These are phyloP conservation scores for Telmatochromis sp. DNA, from an alignment of 2,113 vertebrate species.

Conservation along the genomic window DNA sequence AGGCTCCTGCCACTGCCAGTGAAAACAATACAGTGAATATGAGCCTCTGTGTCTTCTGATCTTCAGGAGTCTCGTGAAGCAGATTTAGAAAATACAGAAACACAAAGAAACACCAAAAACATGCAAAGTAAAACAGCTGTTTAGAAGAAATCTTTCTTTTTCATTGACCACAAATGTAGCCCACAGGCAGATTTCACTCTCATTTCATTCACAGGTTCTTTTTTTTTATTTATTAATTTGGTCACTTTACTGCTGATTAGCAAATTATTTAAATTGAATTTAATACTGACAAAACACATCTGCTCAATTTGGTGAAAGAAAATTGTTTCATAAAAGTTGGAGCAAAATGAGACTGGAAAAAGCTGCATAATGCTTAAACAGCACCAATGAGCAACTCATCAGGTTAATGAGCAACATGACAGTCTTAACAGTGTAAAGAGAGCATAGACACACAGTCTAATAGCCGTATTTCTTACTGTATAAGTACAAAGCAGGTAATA, in stretches of 20 bases:
- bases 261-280: background rate
- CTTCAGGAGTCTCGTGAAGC: background rate
- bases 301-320: background rate
- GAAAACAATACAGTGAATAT: background rate
- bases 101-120: background rate
- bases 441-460: background rate
- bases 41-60: background rate
- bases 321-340: background rate
- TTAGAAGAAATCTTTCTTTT: background rate
- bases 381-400: background rate
- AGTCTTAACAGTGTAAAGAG: background rate
- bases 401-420: background rate
- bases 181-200: background rate
- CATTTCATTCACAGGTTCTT: background rate
- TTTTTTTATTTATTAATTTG: background rate
- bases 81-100: background rate
- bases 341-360: background rate
- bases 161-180: background rate
- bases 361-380: background rate
- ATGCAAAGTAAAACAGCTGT: background rate
- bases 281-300: background rate
- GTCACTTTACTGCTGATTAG: background rate
- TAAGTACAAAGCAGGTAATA: background rate
- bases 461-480: background rate
- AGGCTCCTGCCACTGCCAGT: background rate